Percentiles rank a stretch among this genome's conserved stretches.
phyloP scores from a whole-genome alignment of 2,888 invertebrate genomes.

The Dione vanillae region DNA sequence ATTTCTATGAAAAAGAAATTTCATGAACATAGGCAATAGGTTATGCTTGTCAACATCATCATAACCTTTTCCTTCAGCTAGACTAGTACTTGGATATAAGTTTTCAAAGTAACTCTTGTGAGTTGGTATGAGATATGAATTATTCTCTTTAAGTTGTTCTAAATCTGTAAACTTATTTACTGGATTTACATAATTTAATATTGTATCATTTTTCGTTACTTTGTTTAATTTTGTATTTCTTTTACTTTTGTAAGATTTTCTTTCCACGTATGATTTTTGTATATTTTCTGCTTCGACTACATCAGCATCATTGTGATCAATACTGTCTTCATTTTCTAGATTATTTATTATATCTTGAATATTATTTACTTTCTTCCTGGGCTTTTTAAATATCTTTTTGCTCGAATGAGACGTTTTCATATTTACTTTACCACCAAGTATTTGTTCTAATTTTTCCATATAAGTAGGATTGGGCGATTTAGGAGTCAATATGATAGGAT shows the following conservation, averaged over 20 bases:
- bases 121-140: neutral
- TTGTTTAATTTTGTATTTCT: slow-evolving; percentile 15
- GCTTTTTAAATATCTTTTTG: slow-evolving; percentile 38
- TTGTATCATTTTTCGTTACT: neutral
- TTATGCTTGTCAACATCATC: slow-evolving; percentile 46
- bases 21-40: slow-evolving; percentile 62
- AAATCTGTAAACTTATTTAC: neutral
- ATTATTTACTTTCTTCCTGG: slow-evolving; percentile 65
- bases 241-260: slow-evolving; percentile 20
- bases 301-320: slow-evolving; percentile 53
- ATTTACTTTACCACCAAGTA: slow-evolving; percentile 55
- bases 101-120: neutral
- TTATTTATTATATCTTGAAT: slow-evolving; percentile 74
- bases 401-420: neutral
- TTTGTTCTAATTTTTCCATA: slow-evolving; percentile 60
- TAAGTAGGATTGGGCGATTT: slow-evolving; percentile 59
- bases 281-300: slow-evolving; percentile 63
- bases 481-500: slow-evolving; percentile 66
- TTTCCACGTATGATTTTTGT: slow-evolving; percentile 21
- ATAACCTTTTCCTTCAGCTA: slow-evolving; percentile 37
- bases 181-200: neutral
- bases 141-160: neutral
- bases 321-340: slow-evolving; percentile 57
- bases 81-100: neutral
- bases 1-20: slow-evolving; percentile 58